A percentile compares a stretch with the other conserved stretches of the same genome.
phyloP scores from a whole-genome alignment of 2,888 invertebrate species.

The Elegia similella region DNA sequence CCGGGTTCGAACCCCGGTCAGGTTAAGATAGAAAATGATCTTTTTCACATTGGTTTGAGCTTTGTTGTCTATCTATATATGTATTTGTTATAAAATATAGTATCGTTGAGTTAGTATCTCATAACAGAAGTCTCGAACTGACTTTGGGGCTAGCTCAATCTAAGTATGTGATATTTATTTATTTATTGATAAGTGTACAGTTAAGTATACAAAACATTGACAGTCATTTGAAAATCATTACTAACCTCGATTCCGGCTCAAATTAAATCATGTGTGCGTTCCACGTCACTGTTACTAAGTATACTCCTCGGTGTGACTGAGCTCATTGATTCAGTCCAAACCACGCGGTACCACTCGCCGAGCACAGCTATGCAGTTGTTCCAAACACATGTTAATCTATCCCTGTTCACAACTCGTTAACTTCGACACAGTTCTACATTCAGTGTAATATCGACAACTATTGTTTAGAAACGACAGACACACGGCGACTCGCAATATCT shows the following conservation, averaged over 20 bases:
- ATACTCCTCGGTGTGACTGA: not conserved
- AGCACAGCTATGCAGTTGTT: not conserved
- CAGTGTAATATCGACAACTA: constrained; percentile 39
- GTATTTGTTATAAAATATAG: too few relatives aligned
- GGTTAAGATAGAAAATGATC: too few relatives aligned
- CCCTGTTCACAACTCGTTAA: not conserved
- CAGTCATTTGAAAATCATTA: constrained; percentile 5
- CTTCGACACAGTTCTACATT: constrained; percentile 16
- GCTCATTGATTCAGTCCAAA: constrained; percentile 14
- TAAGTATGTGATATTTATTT: too few relatives aligned
- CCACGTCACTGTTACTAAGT: constrained; percentile 13
- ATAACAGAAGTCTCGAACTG: too few relatives aligned
- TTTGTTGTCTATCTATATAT: too few relatives aligned
- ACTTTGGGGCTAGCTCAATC: too few relatives aligned
- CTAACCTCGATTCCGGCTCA: constrained; percentile 6
- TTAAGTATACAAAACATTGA: not conserved
- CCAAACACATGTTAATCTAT: not conserved
- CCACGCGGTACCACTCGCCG: constrained; percentile 2
- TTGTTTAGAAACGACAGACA: constrained; percentile 54
- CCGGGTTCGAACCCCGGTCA: too few relatives aligned
- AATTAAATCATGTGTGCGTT: constrained; percentile 10
- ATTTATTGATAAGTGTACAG: too few relatives aligned
- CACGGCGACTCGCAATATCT: constrained; percentile 58
- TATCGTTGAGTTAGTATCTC: too few relatives aligned
- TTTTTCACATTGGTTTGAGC: too few relatives aligned